These are phyloP conservation scores for Choristoneura rosaceana DNA, from an alignment of 2,888 invertebrate species.

Conservation along the genomic window DNA sequence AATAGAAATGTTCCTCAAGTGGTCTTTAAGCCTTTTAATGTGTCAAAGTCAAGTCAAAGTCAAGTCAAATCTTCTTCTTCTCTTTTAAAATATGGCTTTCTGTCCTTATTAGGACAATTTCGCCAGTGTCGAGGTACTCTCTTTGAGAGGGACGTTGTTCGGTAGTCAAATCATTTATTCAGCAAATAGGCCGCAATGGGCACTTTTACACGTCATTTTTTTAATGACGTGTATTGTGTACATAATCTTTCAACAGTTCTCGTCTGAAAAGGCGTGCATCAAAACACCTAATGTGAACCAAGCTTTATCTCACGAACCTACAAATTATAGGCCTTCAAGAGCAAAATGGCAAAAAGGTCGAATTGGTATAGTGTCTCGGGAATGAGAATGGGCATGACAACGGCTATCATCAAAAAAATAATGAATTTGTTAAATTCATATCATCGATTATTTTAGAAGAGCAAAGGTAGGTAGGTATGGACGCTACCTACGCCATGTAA, in stretches of 20 bases:
- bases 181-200: too few species aligned
- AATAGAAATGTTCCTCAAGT: too few species aligned
- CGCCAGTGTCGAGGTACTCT: too few species aligned
- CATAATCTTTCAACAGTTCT: background rate
- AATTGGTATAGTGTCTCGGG: background rate
- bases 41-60: too few species aligned
- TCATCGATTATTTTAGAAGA: background rate
- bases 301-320: background rate
- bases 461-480: background rate
- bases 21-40: too few species aligned
- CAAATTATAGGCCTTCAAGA: slow-evolving; percentile 11
- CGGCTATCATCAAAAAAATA: background rate
- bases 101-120: too few species aligned
- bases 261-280: background rate
- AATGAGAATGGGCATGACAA: background rate
- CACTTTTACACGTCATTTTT: too few species aligned
- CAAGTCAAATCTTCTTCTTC: too few species aligned
- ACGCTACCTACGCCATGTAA: background rate
- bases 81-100: too few species aligned
- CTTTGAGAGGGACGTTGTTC: too few species aligned
- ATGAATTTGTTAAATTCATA: background rate
- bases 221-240: too few species aligned
- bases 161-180: too few species aligned
- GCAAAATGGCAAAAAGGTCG: slow-evolving; percentile 4
- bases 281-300: background rate